These are phyloP conservation scores for Beris chalybata DNA, from an alignment of 2,888 invertebrate species.

Conservation along the genomic window DNA sequence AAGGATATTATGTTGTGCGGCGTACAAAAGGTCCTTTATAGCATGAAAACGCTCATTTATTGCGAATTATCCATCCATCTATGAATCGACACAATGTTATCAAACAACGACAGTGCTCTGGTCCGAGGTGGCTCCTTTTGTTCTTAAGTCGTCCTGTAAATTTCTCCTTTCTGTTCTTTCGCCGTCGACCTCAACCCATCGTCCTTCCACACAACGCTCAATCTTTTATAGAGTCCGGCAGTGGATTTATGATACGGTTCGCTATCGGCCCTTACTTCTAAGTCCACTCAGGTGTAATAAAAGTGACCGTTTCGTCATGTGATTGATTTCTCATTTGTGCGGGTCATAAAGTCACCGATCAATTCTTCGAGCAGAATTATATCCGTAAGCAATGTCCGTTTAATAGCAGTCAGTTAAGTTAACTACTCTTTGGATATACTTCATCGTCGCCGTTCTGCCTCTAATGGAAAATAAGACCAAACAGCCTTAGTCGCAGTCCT, in stretches of 20 bases:
- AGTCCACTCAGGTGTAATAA: constrained; percentile 29
- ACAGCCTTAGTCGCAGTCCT: constrained; percentile 8
- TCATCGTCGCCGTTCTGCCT: neutral
- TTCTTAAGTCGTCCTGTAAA: neutral
- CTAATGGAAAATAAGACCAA: constrained; percentile 6
- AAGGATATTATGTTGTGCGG: neutral
- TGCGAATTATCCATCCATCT: constrained; percentile 29
- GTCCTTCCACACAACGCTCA: too few relatives aligned
- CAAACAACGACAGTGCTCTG: constrained; percentile 8
- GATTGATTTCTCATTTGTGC: constrained; percentile 33
- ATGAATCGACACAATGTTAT: constrained; percentile 21
- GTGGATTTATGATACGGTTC: constrained; percentile 4
- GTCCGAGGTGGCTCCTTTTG: neutral
- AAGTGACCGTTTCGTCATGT: constrained; percentile 9
- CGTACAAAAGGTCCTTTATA: constrained; percentile 8
- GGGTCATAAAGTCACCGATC: constrained; percentile 27
- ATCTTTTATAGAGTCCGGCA: neutral
- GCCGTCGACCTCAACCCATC: too few relatives aligned
- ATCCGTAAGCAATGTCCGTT: constrained; percentile 25
- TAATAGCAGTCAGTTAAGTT: constrained; percentile 29
- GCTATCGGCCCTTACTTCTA: neutral
- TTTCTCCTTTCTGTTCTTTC: too few relatives aligned
- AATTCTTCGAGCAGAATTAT: constrained; percentile 21
- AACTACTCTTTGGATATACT: constrained; percentile 24
- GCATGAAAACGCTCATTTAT: constrained; percentile 19